Evolutionary conservation across 2,888 invertebrate species (phyloP).

Genomic region (Mesopsocus fuscifrons): DNA sequence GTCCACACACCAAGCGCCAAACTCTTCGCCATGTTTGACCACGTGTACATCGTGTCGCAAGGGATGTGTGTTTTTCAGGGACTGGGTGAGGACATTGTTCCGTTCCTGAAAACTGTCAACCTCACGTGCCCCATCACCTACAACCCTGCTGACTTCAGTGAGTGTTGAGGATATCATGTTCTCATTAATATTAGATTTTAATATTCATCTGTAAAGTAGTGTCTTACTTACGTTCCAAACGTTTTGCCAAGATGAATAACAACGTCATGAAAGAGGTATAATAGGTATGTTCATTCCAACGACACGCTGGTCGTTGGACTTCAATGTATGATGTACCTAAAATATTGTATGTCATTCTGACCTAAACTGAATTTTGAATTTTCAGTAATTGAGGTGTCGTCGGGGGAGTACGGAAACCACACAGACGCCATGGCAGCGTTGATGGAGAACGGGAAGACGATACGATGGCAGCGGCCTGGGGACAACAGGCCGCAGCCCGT

Average conservation of each 20-base stretch:
- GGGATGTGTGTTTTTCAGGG: slow-evolving; percentile 88
- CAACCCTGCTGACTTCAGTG: slow-evolving; percentile 92
- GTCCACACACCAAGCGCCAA: slow-evolving; percentile 93
- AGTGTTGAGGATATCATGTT: slow-evolving; percentile 26
- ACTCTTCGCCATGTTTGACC: slow-evolving; percentile 77
- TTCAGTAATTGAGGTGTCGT: slow-evolving; percentile 61
- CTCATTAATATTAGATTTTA: background rate
- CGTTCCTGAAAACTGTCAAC: slow-evolving; percentile 56
- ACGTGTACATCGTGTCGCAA: slow-evolving; percentile 71
- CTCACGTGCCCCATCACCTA: slow-evolving; percentile 78
- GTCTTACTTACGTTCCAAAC: no score
- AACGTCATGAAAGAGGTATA: no score
- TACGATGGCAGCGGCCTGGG: slow-evolving; percentile 26
- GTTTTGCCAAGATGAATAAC: no score
- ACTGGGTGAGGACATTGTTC: slow-evolving; percentile 53
- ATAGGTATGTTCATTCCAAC: no score
- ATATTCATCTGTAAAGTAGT: background rate
- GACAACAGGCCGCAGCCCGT: slow-evolving; percentile 11
- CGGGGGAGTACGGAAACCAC: slow-evolving; percentile 55
- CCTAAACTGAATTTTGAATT: slow-evolving; percentile 15
- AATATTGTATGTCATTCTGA: no score
- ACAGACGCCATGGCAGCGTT: slow-evolving; percentile 46
- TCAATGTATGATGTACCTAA: no score
- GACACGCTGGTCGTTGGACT: no score
- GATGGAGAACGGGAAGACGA: slow-evolving; percentile 42